Evolutionary conservation across 2,113 vertebrate species (phyloP).

Genomic region (Xenus cinereus): DNA sequence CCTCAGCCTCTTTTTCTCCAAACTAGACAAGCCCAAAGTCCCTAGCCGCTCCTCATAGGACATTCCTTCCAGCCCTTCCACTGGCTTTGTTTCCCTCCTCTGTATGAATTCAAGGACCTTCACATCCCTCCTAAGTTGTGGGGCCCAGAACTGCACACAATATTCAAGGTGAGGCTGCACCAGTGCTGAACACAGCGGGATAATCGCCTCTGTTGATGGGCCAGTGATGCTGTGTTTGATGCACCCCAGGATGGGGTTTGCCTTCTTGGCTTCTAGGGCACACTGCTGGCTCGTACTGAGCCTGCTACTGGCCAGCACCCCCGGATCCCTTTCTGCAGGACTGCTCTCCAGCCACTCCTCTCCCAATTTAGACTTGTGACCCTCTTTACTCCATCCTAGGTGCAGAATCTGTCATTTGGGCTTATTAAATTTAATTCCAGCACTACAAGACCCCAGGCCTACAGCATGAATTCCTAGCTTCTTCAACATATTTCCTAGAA

Average conservation of each 20-base stretch:
- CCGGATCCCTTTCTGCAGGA: neutral
- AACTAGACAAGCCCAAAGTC: neutral
- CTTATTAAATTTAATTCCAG: neutral
- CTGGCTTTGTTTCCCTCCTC: neutral
- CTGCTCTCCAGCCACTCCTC: neutral
- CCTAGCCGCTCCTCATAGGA: fast-evolving
- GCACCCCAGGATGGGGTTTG: fast-evolving
- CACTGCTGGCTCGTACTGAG: neutral
- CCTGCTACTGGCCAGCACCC: neutral
- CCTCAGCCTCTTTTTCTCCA: neutral
- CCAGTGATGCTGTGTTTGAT: neutral
- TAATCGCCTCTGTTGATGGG: neutral
- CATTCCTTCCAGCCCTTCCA: neutral
- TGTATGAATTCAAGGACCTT: neutral
- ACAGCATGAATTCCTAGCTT: neutral
- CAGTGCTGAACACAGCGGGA: fast-evolving
- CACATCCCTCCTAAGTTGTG: neutral
- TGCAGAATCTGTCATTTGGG: neutral
- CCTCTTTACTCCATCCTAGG: fast-evolving
- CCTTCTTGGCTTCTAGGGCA: neutral
- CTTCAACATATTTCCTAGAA: neutral
- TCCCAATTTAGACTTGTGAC: fast-evolving
- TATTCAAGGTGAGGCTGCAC: fast-evolving
- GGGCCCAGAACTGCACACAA: neutral
- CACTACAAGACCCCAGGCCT: neutral